These are phyloP conservation scores for Pristionchus maxplancki DNA, from an alignment of 2,888 invertebrate genomes.

Conservation along the genomic window DNA sequence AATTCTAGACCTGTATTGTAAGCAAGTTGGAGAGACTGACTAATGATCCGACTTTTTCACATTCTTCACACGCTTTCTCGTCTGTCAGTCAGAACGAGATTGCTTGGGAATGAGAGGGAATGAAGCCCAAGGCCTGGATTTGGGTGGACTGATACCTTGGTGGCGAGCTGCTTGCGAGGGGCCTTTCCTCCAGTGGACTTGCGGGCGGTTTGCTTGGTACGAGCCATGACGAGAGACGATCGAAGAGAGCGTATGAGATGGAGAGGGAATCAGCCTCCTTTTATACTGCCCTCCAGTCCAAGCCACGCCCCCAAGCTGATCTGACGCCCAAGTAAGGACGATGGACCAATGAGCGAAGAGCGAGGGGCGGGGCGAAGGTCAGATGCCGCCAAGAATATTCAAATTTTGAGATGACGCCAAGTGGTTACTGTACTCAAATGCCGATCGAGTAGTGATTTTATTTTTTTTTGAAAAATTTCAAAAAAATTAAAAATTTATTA, in stretches of 20 bases:
- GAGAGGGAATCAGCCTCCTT: neutral
- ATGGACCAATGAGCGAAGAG: neutral
- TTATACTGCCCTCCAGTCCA: neutral
- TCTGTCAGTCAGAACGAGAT: neutral
- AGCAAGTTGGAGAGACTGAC: too few relatives aligned
- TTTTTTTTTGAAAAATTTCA: neutral
- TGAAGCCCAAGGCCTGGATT: too few relatives aligned
- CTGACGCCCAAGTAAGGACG: neutral
- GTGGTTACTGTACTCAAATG: neutral
- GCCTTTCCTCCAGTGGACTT: constrained; percentile 97
- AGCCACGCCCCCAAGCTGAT: neutral
- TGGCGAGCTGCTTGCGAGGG: constrained; percentile 92
- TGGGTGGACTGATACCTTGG: constrained; percentile 81
- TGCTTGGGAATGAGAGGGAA: neutral
- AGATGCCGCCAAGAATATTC: neutral
- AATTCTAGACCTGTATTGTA: neutral
- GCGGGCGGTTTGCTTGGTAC: constrained; percentile 97
- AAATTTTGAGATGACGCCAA: neutral
- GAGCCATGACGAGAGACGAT: constrained; percentile 85
- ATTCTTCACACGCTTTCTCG: too few relatives aligned
- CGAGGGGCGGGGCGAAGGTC: neutral
- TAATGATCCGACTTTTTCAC: too few relatives aligned
- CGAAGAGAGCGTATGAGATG: neutral
- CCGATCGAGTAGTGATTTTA: neutral
- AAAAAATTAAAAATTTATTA: neutral